Evolutionary conservation across 92 coral and sea anemone genomes (phyloP), one percentile per base, ranked within the genome.

Genomic region (Zoanthus solanderi): DNA sequence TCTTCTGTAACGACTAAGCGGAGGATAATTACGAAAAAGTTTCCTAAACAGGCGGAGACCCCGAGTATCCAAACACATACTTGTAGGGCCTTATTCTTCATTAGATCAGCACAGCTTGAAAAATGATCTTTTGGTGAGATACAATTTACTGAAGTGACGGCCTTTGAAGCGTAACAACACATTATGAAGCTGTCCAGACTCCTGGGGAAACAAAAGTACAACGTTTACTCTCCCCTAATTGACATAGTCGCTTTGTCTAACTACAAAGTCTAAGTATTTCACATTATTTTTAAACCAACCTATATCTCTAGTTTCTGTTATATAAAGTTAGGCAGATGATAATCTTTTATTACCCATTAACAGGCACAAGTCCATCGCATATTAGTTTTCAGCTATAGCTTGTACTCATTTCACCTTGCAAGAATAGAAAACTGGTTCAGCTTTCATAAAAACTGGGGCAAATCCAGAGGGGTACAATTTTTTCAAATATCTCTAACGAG

Each of bases 61-160:
- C 98, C 98, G 17, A 95, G 88, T 48, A 95, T 90, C 98, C 98
- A 95, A 7, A 94, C 75, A 48, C 91, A 92, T 48, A 86, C 86
- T 69, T 90, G 92, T 23, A 90, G 81, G 32, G 93, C 90, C 68
- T 66, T 88, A 83, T 95, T 95, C 81, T 95, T 95, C 93, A 95
- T 94, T 48, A 95, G 88, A 66, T 94, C 98, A 13, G 91, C 90
- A 76, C 98, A 95, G 76, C 97, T 95, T 3, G 98, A 95, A 76
- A 95, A 94, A 54, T 58, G 90, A 69, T 94, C 92, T 45, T 86
- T 89, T 47, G 96, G 96, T 4, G 96, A 89, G 8, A 37, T 46
- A 18, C 96, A 94, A 12, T 18, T 48, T 71, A 94, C 90, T n/a
- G 69, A 63, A 63, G 23, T 6, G 10, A 63, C 69, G 69, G 69